A percentile compares a stretch with the other conserved stretches of the same genome.
Conservation (phyloP, 2,113 vertebrate genomes). For the Saguinus imperator region DNA sequence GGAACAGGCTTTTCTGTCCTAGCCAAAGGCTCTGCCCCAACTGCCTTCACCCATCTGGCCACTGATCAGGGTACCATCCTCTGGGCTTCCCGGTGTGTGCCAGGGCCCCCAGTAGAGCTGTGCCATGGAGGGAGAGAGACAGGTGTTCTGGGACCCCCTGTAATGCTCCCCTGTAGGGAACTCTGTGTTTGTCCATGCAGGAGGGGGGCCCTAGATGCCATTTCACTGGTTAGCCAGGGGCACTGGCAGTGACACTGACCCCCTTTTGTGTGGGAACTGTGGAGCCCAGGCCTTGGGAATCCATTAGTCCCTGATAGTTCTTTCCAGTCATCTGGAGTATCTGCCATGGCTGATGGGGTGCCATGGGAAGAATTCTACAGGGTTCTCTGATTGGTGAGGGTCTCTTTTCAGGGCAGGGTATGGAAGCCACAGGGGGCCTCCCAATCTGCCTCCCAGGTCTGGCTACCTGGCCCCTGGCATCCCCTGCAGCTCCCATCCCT, state of each 20-base stretch:
- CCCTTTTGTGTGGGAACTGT: background rate
- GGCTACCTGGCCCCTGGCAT: rapidly evolving
- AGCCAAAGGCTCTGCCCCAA: background rate
- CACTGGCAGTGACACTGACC: no score
- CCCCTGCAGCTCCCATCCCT: rapidly evolving
- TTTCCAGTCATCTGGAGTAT: background rate
- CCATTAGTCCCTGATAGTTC: background rate
- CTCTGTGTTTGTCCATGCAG: rapidly evolving
- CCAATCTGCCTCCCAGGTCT: background rate
- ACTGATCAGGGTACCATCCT: no score
- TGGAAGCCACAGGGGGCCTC: background rate
- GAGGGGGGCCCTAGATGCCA: background rate
- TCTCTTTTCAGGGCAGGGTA: no score
- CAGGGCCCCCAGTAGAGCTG: background rate
- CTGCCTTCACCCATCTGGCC: no score
- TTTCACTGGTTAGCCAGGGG: no score
- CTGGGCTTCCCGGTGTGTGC: no score
- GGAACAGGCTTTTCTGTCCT: background rate
- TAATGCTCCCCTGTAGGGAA: rapidly evolving
- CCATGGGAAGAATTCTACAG: background rate
- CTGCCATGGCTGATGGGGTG: rapidly evolving
- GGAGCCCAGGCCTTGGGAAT: background rate
- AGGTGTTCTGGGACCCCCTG: no score
- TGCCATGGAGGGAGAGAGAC: background rate
- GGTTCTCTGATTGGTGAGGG: rapidly evolving